These are phyloP conservation scores for Amblyopsis rosae DNA, from an alignment of 2,113 vertebrate species.

Conservation along the genomic window DNA sequence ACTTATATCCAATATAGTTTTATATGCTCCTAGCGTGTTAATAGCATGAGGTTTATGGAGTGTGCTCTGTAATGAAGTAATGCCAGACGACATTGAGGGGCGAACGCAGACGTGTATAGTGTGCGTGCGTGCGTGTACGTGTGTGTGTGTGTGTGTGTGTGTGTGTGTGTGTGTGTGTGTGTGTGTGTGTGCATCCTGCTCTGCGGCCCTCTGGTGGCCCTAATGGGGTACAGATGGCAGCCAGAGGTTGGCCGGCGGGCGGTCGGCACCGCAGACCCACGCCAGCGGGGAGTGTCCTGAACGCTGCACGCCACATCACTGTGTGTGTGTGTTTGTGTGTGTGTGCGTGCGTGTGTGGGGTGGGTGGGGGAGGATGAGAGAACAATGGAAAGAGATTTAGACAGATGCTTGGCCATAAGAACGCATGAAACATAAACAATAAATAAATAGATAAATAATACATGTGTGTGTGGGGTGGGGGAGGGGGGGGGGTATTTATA, in stretches of 20 bases:
- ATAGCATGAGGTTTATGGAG: slow-evolving; percentile 67
- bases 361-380: background rate
- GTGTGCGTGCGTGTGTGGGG: slow-evolving; percentile 27
- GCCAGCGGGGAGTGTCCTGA: slow-evolving; percentile 63
- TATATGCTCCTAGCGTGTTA: slow-evolving; percentile 62
- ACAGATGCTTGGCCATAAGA: background rate
- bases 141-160: background rate
- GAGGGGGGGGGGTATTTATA: too few relatives aligned
- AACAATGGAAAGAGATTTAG: slow-evolving; percentile 2
- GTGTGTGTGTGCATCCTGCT: slow-evolving; percentile 27
- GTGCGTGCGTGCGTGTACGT: background rate
- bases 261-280: slow-evolving; percentile 55
- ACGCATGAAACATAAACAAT: too few relatives aligned
- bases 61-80: slow-evolving; percentile 67
- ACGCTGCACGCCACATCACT: slow-evolving; percentile 53
- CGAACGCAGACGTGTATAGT: background rate
- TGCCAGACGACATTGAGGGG: slow-evolving; percentile 56
- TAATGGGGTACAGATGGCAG: slow-evolving; percentile 73
- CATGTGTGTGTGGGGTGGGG: too few relatives aligned
- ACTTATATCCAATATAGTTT: slow-evolving; percentile 64
- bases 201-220: slow-evolving; percentile 47
- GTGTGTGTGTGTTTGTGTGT: slow-evolving; percentile 28
- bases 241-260: slow-evolving; percentile 60
- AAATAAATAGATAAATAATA: too few relatives aligned
- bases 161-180: background rate